Base-by-base conservation (phyloP, 2,113 vertebrate genomes). In the Thryonomys swinderianus region DNA sequence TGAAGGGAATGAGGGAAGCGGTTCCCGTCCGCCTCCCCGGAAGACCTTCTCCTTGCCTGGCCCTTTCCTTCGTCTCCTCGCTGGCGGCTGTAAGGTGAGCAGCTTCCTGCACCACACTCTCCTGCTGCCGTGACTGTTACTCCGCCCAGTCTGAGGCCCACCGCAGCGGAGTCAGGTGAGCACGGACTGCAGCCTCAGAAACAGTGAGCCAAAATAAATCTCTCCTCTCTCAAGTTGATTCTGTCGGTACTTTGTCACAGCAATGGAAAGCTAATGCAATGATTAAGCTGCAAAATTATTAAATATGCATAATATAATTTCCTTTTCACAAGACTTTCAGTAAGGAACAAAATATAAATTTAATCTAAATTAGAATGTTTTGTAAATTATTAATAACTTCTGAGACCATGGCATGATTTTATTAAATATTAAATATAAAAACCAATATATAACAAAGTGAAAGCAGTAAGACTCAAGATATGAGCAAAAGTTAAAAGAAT, bases 281-380 rank as follows among this genome's bases (percentile, higher is more conserved):
- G 42, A 90, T 53, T 81, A 88, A 85, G 42, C 42, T 74, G 79
- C 0, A 79, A 57, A 92, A 59, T n/a, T 88, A 59, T 25, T 91
- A 42, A 42, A 45, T 89, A 80, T 94, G 21, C 27, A 81, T 95
- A 87, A 85, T 88, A 67, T 51, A 37, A 55, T 45, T 71, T 61
- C 30, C 30, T 83, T 94, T 85, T 76, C 12, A 20, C 66, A 90
- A 84, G 11, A 84, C 80, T 78, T 93, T 81, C 88, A 66, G 34
- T 40, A 67, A 90, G 55, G 37, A 66, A 21, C 40, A 93, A 85
- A 91, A 62, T 12, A 80, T 34, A 89, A 40, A 91, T 90, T 55
- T 78, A 85, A 95, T 55, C 53, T 79, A 93, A 95, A 86, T 78
- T 93, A 23, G 2, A 94, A 80, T 27, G 64, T 94, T 93, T 96